Evolutionary conservation across 2,113 vertebrate genomes (phyloP), one percentile per base, ranked within the genome.

Genomic region (Sinocyclocheilus anshuiensis): DNA sequence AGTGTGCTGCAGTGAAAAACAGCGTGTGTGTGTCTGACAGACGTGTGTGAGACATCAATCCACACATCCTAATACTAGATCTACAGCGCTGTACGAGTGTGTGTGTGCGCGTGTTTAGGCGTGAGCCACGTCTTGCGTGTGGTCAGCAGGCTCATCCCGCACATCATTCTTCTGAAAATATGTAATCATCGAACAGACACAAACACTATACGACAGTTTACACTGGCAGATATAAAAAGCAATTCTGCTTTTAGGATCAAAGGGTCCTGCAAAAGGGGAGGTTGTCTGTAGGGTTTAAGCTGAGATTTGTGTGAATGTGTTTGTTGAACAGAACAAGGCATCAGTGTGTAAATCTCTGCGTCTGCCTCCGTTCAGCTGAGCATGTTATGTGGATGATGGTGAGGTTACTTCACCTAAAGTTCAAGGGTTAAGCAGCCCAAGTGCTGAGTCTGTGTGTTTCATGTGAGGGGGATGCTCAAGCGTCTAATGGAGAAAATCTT

Each of bases 41-140:
- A 90, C 90, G 90, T 89, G 91, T 91, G 90, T 90, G 92, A 94
- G 91, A 90, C 92, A 92, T 94, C 94, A 69, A 90, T 94, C 93
- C 91, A 93, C 93, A 94, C 93, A 91, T 93, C 90, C 91, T 94
- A 94, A 94, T 94, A 93, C 89, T 84, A 87, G 81, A 90, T 91
- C 90, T 86, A 88, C 85, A 77, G 88, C 82, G 81, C 88, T n/a
- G 86, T 42, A 12, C 1, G 42, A 50, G 81, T 72, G 50, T 13
- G 29, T 72, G 48, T 72, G 67, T 55, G 79, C 67, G 33, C 15
- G 2, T n/a, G 61, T 53, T 72, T 33, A n/a, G 81, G 57, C 72
- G 0, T 24, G 36, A 48, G 77, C 16, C 48, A 61, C 24, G 0
- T 81, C 69, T 75, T 4, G 55, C 3, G 33, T 82, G 36, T 83